phyloP scores from a whole-genome alignment of 2,113 vertebrate species.

The Trichechus manatus region DNA sequence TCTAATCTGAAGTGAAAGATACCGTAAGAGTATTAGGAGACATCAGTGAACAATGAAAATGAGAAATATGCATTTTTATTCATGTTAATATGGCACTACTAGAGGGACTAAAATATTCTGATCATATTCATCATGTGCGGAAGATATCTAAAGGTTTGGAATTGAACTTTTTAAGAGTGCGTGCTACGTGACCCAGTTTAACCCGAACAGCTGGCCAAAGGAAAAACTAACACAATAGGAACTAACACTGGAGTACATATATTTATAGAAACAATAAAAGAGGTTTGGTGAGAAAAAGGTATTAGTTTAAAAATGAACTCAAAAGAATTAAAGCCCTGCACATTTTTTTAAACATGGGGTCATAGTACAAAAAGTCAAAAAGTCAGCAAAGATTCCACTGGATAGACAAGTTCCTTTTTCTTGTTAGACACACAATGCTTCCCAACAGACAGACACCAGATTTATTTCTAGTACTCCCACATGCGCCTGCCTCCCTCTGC shows the following conservation, averaged over 20 bases:
- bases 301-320: slow-evolving; percentile 68
- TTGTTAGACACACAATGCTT: slow-evolving; percentile 36
- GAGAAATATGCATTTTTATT: slow-evolving; percentile 17
- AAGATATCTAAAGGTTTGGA: slow-evolving; percentile 28
- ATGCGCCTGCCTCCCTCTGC: slow-evolving; percentile 44
- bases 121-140: background rate
- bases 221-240: slow-evolving; percentile 65
- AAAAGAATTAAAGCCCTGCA: slow-evolving; percentile 65
- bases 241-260: background rate
- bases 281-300: slow-evolving; percentile 55
- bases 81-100: slow-evolving; percentile 3
- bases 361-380: slow-evolving; percentile 78
- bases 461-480: slow-evolving; percentile 65
- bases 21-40: background rate
- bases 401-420: slow-evolving; percentile 71
- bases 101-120: slow-evolving; percentile 37
- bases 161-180: slow-evolving; percentile 56
- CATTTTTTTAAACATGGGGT: slow-evolving; percentile 69
- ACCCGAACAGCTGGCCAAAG: slow-evolving; percentile 70
- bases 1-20: slow-evolving; percentile 20
- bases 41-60: slow-evolving; percentile 36
- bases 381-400: slow-evolving; percentile 52
- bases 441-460: slow-evolving; percentile 6
- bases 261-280: slow-evolving; percentile 77
- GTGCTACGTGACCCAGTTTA: slow-evolving; percentile 61